Evolutionary conservation across 92 coral and sea anemone species (phyloP).

Genomic region (Isaurus tuberculatus): DNA sequence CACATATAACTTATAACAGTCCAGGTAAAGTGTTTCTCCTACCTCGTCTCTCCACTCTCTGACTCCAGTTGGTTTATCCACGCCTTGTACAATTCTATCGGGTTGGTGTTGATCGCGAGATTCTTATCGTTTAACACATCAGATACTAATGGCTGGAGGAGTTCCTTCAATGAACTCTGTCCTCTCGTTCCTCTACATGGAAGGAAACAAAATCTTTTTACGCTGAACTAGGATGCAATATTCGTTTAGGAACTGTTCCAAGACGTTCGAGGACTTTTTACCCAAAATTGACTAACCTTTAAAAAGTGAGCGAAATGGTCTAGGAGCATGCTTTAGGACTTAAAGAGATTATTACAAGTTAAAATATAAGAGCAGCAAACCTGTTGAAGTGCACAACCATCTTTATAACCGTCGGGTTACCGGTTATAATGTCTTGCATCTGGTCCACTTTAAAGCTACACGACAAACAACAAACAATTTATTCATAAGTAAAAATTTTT

Average conservation of each 20-base stretch:
- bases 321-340: too few relatives aligned
- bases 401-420: constrained; percentile 96
- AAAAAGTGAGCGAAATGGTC: too few relatives aligned
- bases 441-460: constrained; percentile 90
- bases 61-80: constrained; percentile 97
- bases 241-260: not conserved
- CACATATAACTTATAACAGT: too few relatives aligned
- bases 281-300: too few relatives aligned
- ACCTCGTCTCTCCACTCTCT: constrained; percentile 96
- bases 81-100: constrained; percentile 91
- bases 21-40: not conserved
- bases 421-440: constrained; percentile 94
- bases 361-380: constrained; percentile 39
- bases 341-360: not conserved
- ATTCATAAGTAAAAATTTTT: not conserved
- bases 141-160: constrained; percentile 90
- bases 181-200: constrained; percentile 82
- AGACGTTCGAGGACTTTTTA: too few relatives aligned
- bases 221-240: not conserved
- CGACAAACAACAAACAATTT: not conserved
- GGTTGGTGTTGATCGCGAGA: constrained; percentile 88
- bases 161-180: constrained; percentile 88
- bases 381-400: constrained; percentile 98
- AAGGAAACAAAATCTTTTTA: not conserved
- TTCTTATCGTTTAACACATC: constrained; percentile 87